Evolutionary conservation across 2,797 vertebrate genomes (phyloP).

Genomic region (Falco novaeseelandiae): DNA sequence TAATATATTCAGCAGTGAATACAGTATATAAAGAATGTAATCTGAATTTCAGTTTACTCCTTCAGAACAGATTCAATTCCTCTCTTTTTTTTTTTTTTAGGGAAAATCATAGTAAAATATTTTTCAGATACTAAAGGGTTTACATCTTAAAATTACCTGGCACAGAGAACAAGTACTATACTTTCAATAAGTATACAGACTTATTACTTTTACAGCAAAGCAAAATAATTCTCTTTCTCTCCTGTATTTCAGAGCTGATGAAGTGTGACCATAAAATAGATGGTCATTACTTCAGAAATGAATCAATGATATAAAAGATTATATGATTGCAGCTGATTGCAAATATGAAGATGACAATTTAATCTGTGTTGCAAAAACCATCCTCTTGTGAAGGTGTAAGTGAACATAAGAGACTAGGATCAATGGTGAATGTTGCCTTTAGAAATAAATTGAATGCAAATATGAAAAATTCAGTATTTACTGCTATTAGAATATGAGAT

Average conservation of each 20-base stretch:
- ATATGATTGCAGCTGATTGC: background rate
- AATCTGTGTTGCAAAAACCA: background rate
- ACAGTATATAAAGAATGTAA: background rate
- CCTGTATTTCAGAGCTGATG: background rate
- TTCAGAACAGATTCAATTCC: background rate
- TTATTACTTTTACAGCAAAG: background rate
- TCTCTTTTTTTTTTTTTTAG: background rate
- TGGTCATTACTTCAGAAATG: background rate
- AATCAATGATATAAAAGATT: background rate
- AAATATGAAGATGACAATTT: background rate
- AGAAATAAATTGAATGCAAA: background rate
- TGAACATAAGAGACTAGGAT: background rate
- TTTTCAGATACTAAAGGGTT: background rate
- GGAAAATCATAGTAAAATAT: background rate
- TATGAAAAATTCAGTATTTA: background rate
- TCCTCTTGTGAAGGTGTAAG: background rate
- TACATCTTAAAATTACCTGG: background rate
- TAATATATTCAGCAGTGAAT: background rate
- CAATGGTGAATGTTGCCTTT: background rate
- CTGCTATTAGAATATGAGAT: background rate
- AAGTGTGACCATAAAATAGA: background rate
- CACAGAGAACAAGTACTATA: background rate
- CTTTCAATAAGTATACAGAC: background rate
- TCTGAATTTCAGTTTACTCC: background rate
- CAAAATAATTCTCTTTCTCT: background rate